Base-by-base conservation (phyloP, 2,797 vertebrate species). In the Propithecus deckenii region DNA sequence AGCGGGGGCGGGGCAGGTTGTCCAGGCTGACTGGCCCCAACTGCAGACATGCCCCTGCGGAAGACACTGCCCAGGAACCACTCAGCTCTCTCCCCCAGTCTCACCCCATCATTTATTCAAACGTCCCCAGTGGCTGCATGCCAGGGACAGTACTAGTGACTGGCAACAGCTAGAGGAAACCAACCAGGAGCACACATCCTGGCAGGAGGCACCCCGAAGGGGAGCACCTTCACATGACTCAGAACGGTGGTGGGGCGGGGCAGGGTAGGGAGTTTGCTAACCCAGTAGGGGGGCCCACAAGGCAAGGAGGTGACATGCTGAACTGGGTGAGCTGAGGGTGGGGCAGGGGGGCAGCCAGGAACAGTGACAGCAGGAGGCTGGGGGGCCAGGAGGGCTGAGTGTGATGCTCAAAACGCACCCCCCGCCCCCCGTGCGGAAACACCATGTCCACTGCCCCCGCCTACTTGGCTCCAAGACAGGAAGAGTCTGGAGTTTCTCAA, bases 11-110 rank as follows among this genome's bases (percentile, higher is more conserved):
- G 13, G 5, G 57, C 41, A n/a, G 12, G 32, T 57, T 15, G 5
- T 43, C 59, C 22, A 76, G 28, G 55, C 46, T 48, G 57, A 38
- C 28, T 43, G 13, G 86, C 32, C 71, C 17, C n/a, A 35, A 2
- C 0, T 43, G 48, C 0, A 0, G n/a, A 59, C 0, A 0, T 48
- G 35, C 14, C 48, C 61, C 25, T 4, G 14, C 43, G 41, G 22
- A 87, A 83, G 71, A 89, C 52, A 30, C 57, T 69, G 10, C 48
- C 48, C 23, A 35, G 25, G 3, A 81, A 32, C 13, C 7, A 52
- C 46, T 43, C 25, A 15, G 55, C 86, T 7, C 28, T 55, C 18
- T 41, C 55, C n/a, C 78, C 84, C 32, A 72, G 17, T 46, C 3
- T 55, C 9, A 5, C 55, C 13, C 35, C 59, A 52, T 30, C 23